Base-by-base conservation (phyloP, 2,797 vertebrate genomes). In the Nothura maculosa region DNA sequence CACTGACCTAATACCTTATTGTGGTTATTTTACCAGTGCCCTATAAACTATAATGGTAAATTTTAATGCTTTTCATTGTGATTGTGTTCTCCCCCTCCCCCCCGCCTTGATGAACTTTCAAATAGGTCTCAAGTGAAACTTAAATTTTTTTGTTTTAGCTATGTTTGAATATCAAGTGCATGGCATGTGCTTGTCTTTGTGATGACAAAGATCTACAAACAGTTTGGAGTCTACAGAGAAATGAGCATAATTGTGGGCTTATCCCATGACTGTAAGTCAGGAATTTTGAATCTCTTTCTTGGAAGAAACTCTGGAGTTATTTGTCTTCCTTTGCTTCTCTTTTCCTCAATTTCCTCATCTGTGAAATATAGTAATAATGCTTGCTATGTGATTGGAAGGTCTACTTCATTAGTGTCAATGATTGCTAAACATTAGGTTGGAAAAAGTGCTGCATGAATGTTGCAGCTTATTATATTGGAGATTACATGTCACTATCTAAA, bases 401-500 rank as follows among this genome's bases (percentile, higher is more conserved):
- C 60, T 93, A 40, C 57, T 85, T 92, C 87, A 75, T 94, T 93
- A 91, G 24, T 63, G 63, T 63, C 54, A 90, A 52, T 79, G 81
- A 76, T 45, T 92, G 87, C 62, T 0, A 8, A 87, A 93, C 28
- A 87, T 74, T 69, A 95, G 36, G 17, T 66, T 85, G 81, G 43
- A 50, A 93, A 81, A 90, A 83, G 6, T 2, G 9, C 8, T 52
- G n/a, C 47, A 61, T 42, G 73, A 85, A 84, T 25, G 62, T 76
- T 76, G 30, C 21, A 28, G 50, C 75, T 87, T 93, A 85, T 83
- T 93, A 45, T 81, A 76, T 87, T 62, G 81, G 81, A 79, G 77
- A 85, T 87, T 95, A 45, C 70, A 45, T 58, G 70, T 87, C 91
- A 42, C 86, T 84, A 52, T 87, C 74, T 84, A 79, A 95, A 89